Percentiles rank a stretch among this genome's conserved stretches.
These are phyloP conservation scores for Lepidocolaptes lacrymiger DNA, from an alignment of 2,797 vertebrate species.

Conservation along the genomic window DNA sequence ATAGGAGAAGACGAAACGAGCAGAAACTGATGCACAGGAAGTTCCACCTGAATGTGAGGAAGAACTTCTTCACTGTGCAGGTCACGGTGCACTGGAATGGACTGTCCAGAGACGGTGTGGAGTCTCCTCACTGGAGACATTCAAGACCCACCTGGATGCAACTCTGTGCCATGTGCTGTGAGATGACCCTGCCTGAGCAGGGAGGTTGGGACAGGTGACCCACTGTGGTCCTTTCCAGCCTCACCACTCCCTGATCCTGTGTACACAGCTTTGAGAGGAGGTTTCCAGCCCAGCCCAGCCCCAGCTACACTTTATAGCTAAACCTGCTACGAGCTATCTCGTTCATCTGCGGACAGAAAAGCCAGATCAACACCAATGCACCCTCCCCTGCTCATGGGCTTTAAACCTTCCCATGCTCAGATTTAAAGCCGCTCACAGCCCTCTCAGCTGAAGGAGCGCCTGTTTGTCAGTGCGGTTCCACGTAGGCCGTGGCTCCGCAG, in stretches of 20 bases:
- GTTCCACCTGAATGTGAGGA: not conserved
- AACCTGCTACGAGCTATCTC: not conserved
- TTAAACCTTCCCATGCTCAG: not conserved
- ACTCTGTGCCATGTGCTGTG: not conserved
- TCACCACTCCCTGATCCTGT: too few species aligned
- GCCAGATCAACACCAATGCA: fast-evolving
- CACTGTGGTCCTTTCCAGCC: not conserved
- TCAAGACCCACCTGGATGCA: fast-evolving
- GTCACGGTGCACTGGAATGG: not conserved
- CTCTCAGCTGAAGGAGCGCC: not conserved
- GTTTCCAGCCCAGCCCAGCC: not conserved
- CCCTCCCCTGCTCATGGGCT: not conserved
- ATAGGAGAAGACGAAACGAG: fast-evolving
- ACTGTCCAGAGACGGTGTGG: fast-evolving
- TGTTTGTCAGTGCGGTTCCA: too few species aligned
- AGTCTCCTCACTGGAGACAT: too few species aligned
- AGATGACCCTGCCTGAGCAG: not conserved
- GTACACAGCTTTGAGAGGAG: not conserved
- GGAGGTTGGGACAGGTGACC: fast-evolving
- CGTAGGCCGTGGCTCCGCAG: not conserved
- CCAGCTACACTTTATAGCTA: fast-evolving
- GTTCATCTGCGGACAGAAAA: fast-evolving
- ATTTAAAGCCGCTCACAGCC: not conserved
- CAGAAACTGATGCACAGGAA: not conserved
- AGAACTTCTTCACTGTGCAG: not conserved